Evolutionary conservation across 2,113 vertebrate species (phyloP).

Genomic region (human (Homo sapiens)): DNA sequence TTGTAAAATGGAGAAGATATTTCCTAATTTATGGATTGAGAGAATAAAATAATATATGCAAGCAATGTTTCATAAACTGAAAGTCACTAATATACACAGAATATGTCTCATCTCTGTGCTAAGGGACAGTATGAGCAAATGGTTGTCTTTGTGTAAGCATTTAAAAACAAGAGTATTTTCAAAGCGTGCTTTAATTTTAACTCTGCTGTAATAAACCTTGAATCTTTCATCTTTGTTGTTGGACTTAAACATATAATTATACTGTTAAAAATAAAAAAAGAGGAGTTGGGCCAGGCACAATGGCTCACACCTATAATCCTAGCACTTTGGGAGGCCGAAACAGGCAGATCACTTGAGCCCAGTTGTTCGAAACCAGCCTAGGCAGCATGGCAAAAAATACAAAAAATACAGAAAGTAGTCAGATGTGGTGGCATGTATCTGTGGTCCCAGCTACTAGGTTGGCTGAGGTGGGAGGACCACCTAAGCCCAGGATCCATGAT

Average conservation of each 20-base stretch:
- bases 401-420: no score
- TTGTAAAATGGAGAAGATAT: neutral
- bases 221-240: neutral
- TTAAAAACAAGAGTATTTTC: constrained; percentile 44
- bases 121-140: neutral
- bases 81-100: neutral
- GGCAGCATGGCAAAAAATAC: no score
- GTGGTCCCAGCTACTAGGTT: no score
- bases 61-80: neutral
- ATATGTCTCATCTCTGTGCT: neutral
- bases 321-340: no score
- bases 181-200: neutral
- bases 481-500: no score
- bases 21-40: neutral
- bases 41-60: neutral
- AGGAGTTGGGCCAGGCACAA: no score
- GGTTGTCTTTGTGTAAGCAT: neutral
- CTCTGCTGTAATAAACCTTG: neutral
- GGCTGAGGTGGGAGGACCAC: no score
- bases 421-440: no score
- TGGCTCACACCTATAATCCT: no score
- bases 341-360: no score
- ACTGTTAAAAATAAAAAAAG: neutral
- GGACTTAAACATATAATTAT: neutral
- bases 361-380: no score